Conservation (phyloP, 1,140 invertebrate species). For the Drosophila subobscura region DNA sequence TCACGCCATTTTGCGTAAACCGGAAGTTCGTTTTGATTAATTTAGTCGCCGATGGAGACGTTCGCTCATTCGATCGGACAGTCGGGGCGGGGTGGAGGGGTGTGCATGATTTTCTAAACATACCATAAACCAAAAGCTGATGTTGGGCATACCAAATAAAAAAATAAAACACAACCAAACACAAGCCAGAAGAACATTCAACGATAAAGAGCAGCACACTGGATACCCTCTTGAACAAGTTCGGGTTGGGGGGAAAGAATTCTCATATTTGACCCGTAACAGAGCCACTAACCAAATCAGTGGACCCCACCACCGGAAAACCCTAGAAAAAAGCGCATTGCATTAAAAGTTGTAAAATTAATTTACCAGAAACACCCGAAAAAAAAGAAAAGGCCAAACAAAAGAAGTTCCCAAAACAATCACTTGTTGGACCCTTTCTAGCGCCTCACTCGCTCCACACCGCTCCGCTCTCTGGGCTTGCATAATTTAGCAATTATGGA, state of each 20-base stretch:
- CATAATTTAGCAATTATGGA: conserved; percentile 82
- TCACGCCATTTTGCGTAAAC: conserved; percentile 82
- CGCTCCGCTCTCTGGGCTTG: conserved; percentile 28
- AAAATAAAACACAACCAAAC: conserved; percentile 7
- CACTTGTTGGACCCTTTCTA: conserved; percentile 64
- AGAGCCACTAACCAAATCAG: conserved; percentile 21
- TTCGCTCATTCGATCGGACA: conserved; percentile 49
- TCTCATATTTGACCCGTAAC: neutral
- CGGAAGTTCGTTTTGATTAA: conserved; percentile 83
- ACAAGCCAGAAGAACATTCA: conserved; percentile 25
- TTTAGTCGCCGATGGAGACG: conserved; percentile 78
- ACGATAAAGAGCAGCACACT: conserved; percentile 11
- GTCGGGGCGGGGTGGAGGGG: conserved; percentile 35
- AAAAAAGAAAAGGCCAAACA: conserved; percentile 44
- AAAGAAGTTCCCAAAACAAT: conserved; percentile 55
- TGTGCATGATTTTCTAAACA: conserved; percentile 48
- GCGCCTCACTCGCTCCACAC: conserved; percentile 18
- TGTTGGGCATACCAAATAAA: conserved; percentile 33
- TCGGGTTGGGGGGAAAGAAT: neutral
- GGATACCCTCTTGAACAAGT: conserved; percentile 1
- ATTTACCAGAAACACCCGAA: conserved; percentile 56
- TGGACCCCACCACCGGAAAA: conserved; percentile 23
- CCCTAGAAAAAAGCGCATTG: conserved; percentile 16
- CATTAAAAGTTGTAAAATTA: conserved; percentile 53
- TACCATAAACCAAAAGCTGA: conserved; percentile 63